These are phyloP conservation scores for Maccullochella peelii DNA, from an alignment of 2,113 vertebrate species.

Conservation along the genomic window DNA sequence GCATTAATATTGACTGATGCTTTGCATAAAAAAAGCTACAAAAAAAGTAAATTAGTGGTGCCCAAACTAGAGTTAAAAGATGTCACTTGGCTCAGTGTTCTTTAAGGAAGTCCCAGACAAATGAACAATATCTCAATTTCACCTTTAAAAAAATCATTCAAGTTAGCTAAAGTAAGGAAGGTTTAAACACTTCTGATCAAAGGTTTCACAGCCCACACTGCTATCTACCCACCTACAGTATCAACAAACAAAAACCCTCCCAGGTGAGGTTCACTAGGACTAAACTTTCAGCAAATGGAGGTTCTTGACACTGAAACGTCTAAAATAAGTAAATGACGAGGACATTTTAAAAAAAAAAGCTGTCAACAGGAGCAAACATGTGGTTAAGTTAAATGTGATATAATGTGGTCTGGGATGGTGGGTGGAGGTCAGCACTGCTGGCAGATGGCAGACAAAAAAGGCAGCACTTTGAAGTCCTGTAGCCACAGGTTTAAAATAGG, in stretches of 20 bases:
- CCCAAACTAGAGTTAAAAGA: neutral
- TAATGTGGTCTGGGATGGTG: neutral
- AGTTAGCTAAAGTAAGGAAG: neutral
- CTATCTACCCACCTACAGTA: neutral
- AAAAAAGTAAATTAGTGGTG: neutral
- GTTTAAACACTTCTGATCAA: neutral
- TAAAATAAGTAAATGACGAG: neutral
- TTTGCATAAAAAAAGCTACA: neutral
- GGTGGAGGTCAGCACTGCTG: slow-evolving; percentile 10
- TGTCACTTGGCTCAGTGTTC: neutral
- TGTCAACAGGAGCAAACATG: slow-evolving; percentile 21
- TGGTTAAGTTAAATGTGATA: slow-evolving; percentile 20
- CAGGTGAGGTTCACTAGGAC: neutral
- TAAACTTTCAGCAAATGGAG: neutral
- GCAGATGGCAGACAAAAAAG: slow-evolving; percentile 73
- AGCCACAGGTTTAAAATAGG: slow-evolving; percentile 71
- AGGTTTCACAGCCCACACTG: neutral
- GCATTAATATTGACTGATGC: neutral
- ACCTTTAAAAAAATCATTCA: neutral
- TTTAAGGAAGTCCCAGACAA: neutral
- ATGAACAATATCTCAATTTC: neutral
- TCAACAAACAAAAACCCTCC: neutral
- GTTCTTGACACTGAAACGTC: neutral
- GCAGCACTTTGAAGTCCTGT: slow-evolving; percentile 60
- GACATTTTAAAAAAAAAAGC: slow-evolving; percentile 16